Conservation (phyloP, 2,888 invertebrate species). For the Parelbella ahira region DNA sequence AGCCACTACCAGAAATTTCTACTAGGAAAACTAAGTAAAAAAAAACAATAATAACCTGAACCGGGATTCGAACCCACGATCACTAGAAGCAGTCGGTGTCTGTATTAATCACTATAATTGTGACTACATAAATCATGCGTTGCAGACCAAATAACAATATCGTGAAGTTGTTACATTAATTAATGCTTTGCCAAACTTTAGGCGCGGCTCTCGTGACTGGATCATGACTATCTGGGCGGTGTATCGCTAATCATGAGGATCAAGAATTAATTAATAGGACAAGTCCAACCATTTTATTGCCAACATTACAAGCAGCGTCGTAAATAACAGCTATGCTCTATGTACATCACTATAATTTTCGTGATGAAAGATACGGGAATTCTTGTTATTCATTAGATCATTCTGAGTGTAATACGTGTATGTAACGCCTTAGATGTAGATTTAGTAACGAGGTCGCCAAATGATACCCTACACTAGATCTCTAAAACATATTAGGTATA, state of each 20-base stretch:
- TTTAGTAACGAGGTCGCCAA: constrained; percentile 3
- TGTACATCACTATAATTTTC: constrained; percentile 11
- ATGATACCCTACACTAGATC: no score
- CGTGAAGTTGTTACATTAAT: no score
- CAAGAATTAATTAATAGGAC: constrained; percentile 22
- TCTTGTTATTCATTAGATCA: constrained; percentile 12
- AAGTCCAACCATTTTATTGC: background rate
- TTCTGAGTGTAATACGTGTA: constrained; percentile 11
- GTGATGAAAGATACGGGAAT: constrained; percentile 7
- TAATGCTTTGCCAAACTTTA: constrained; percentile 7
- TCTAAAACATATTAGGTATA: no score
- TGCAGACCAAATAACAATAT: no score
- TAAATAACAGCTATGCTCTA: constrained; percentile 3
- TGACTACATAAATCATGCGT: no score
- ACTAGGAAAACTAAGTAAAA: no score
- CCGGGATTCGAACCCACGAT: no score
- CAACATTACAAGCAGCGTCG: background rate
- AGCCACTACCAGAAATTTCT: no score
- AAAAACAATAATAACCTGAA: no score
- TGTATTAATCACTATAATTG: no score
- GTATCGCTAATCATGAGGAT: constrained; percentile 17
- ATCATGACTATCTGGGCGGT: constrained; percentile 17
- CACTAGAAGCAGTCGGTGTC: no score
- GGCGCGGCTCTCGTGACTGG: constrained; percentile 23
- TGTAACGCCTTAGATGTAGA: constrained; percentile 2